Evolutionary conservation across 1,140 invertebrate species (phyloP).

Genomic region (Bacillus rossius): DNA sequence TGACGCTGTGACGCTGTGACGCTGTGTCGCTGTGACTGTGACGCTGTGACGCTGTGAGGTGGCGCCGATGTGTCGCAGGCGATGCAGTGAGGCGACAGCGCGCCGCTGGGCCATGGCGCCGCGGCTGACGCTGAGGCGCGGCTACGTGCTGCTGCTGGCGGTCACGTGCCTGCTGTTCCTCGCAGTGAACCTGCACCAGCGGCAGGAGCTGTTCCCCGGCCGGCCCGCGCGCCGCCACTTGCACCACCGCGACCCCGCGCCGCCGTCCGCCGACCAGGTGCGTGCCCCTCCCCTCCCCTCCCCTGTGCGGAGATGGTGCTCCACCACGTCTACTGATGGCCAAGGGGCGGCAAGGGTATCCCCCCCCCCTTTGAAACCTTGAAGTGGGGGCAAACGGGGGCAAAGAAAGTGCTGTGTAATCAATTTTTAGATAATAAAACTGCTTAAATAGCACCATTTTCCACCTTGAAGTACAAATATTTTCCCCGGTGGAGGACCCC

Average conservation of each 20-base stretch:
- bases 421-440: too few relatives aligned
- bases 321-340: too few relatives aligned
- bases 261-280: not conserved
- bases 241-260: slow-evolving; percentile 3
- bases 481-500: too few relatives aligned
- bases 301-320: too few relatives aligned
- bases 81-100: not conserved
- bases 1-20: not conserved
- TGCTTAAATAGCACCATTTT: too few relatives aligned
- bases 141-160: slow-evolving; percentile 45
- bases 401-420: too few relatives aligned
- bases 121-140: slow-evolving; percentile 45
- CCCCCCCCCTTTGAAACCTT: too few relatives aligned
- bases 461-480: too few relatives aligned
- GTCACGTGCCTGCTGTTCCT: slow-evolving; percentile 42
- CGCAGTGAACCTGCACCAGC: slow-evolving; percentile 43
- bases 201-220: slow-evolving; percentile 20
- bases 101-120: slow-evolving; percentile 25
- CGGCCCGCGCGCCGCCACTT: slow-evolving; percentile 7
- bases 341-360: too few relatives aligned
- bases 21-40: not conserved
- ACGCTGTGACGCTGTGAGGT: not conserved
- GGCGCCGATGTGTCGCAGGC: not conserved
- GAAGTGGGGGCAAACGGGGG: too few relatives aligned
- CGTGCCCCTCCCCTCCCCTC: too few relatives aligned